Conservation (phyloP, 2,888 invertebrate genomes). For the Psococerastis gibbosa region DNA sequence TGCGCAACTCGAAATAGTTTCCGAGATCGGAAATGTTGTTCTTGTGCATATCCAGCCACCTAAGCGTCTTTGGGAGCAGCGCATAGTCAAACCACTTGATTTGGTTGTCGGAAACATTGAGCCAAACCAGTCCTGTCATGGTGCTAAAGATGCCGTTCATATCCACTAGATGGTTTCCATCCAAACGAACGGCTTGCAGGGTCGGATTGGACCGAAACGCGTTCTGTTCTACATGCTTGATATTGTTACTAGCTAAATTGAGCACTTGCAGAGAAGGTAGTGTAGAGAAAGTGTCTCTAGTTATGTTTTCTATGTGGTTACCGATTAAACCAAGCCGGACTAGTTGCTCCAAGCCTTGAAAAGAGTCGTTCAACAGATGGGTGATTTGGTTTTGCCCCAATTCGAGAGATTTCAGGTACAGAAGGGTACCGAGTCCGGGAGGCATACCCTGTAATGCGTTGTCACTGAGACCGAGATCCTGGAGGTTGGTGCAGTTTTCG, state of each 20-base stretch:
- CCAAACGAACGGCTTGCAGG: constrained; percentile 53
- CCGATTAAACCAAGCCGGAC: constrained; percentile 59
- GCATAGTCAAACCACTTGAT: constrained; percentile 64
- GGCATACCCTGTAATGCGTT: constrained; percentile 53
- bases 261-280: constrained; percentile 54
- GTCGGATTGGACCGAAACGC: constrained; percentile 56
- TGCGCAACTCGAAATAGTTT: constrained; percentile 48
- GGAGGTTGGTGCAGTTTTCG: constrained; percentile 55
- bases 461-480: constrained; percentile 55
- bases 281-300: constrained; percentile 50
- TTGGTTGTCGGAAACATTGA: constrained; percentile 64
- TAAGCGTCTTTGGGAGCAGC: constrained; percentile 51
- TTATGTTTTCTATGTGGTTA: constrained; percentile 58
- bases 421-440: constrained; percentile 45
- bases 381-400: constrained; percentile 65
- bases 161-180: constrained; percentile 57
- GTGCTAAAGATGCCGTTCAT: constrained; percentile 59
- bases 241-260: constrained; percentile 61
- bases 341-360: constrained; percentile 52
- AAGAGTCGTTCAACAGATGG: constrained; percentile 46
- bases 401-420: constrained; percentile 55
- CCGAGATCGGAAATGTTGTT: constrained; percentile 57
- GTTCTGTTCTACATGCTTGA: constrained; percentile 55
- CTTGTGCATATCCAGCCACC: constrained; percentile 65
- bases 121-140: constrained; percentile 52